Percentiles rank a stretch among this genome's conserved stretches.
phyloP scores from a whole-genome alignment of 2,888 invertebrate genomes.

The Plagiodera versicolora region DNA sequence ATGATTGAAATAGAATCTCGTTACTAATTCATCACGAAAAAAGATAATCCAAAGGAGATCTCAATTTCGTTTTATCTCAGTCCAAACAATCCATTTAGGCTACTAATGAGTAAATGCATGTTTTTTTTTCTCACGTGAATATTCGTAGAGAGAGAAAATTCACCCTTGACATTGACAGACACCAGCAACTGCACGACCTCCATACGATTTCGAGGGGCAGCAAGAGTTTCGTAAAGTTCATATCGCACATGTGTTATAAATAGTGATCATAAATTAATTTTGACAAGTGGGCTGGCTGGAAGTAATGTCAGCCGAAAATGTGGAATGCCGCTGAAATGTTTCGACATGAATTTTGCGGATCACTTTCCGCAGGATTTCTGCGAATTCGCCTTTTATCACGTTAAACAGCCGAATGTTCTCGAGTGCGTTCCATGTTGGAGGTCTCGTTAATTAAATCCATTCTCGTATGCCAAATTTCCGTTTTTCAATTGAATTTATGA shows the following conservation, averaged over 20 bases:
- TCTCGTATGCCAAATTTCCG: neutral
- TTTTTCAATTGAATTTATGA: too few relatives aligned
- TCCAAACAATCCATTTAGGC: neutral
- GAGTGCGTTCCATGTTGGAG: neutral
- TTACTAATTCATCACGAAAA: too few relatives aligned
- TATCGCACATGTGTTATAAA: slow-evolving; percentile 11
- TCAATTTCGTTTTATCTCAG: too few relatives aligned
- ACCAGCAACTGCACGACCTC: neutral
- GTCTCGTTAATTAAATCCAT: neutral
- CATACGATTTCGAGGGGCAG: neutral
- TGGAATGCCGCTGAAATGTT: slow-evolving; percentile 8
- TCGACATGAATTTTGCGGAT: slow-evolving; percentile 10
- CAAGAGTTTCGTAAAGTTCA: slow-evolving; percentile 1
- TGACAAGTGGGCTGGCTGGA: slow-evolving; percentile 6
- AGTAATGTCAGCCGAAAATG: slow-evolving; percentile 2
- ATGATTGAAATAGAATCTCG: too few relatives aligned
- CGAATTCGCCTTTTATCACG: neutral
- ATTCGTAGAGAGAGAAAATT: too few relatives aligned
- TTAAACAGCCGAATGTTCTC: neutral
- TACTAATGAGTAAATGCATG: neutral
- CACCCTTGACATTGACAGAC: slow-evolving; percentile 7
- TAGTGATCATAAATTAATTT: slow-evolving; percentile 9
- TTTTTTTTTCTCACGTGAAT: too few relatives aligned
- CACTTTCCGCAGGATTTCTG: neutral
- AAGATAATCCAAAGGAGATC: too few relatives aligned